Base-by-base conservation (phyloP, 2,113 vertebrate genomes). In the Neogale vison region DNA sequence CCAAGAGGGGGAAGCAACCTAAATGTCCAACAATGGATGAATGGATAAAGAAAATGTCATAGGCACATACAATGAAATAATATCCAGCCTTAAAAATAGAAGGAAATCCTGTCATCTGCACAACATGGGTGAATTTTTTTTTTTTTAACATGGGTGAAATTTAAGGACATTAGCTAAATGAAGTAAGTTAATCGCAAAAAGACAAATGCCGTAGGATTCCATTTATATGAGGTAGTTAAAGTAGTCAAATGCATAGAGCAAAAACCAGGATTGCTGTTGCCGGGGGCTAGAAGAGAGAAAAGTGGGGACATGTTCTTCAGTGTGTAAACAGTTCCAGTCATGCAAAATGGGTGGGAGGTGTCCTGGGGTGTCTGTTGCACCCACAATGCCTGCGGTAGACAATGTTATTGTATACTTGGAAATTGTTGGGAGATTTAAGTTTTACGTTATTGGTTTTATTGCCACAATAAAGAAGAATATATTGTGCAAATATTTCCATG, bases 301-400 rank as follows among this genome's bases (percentile, higher is more conserved):
- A 7, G 14, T 4, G 2, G 7, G 9, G 18, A 8, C n/a, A 23
- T 45, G 31, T 3, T 45, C 42, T 61, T 69, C 39, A 15, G 18
- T 2, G 6, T 26, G 11, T 9, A 0, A 18, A 29, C n/a, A 42
- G 45, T 69, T 50, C 47, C n/a, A 59, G 23, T 36, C 8, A 3
- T 23, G 20, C 4, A 67, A 24, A 4, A 15, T 0, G 6, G 52
- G 83, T 45, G 11, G 36, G 7, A 4, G 21, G 39, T 3, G 24
- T 55, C 50, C 29, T 11, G 8, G 39, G 23, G 31, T 10, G 7
- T 20, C 72, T 50, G 4, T 3, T 13, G 18, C 1, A 39, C 74
- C 80, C n/a, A 4, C 11, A 7, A 12, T 5, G 7, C 39, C 13
- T 1, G 0, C 7, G 14, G 10, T 34, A 36, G 36, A 24, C 61